Percentiles rank a stretch among this genome's conserved stretches.
Conservation (phyloP, 2,797 vertebrate genomes). For the Cynodonichthys magdalenae region DNA sequence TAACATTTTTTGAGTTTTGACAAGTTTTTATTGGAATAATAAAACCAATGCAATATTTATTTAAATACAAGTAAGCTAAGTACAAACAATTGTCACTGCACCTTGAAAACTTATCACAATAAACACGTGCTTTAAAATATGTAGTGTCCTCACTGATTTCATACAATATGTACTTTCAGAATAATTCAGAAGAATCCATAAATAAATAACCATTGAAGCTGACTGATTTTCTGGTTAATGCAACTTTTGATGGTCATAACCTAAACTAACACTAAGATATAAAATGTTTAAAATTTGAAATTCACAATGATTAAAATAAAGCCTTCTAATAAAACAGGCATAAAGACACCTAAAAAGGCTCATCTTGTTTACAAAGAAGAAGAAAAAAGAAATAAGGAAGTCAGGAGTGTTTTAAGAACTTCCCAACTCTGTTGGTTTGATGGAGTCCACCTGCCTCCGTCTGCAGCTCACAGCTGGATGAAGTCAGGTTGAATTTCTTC, state of each 20-base stretch:
- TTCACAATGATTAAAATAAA: neutral
- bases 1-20: neutral
- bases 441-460: neutral
- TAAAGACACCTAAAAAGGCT: neutral
- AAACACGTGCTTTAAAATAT: neutral
- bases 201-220: neutral
- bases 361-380: neutral
- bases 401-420: neutral
- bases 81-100: neutral
- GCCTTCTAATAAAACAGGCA: neutral
- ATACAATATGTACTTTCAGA: too few species aligned
- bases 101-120: neutral
- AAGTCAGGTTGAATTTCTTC: conserved; percentile 36
- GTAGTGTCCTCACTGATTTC: neutral
- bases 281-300: neutral
- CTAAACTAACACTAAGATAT: neutral
- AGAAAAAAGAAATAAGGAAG: neutral
- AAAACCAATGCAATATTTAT: neutral
- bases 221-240: too few species aligned
- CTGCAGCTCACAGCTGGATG: conserved; percentile 48
- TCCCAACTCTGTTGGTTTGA: neutral
- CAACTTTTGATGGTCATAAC: neutral
- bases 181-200: neutral
- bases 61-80: neutral
- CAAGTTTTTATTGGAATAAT: neutral